phyloP scores from a whole-genome alignment of 2,113 vertebrate species.

The Barbus barbus region DNA sequence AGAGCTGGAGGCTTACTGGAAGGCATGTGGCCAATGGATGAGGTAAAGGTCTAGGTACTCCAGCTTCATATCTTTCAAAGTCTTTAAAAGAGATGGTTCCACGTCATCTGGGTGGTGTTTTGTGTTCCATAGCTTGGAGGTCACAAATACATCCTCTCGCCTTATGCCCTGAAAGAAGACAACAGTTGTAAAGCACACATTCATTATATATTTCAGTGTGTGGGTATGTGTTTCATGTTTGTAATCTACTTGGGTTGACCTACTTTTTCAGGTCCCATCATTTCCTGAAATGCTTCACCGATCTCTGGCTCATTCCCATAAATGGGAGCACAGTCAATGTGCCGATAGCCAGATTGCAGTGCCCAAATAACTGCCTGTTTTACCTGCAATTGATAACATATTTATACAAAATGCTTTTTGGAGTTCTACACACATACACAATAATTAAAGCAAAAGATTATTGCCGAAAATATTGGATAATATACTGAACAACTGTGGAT shows the following conservation, averaged over 20 bases:
- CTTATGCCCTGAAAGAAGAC: constrained; percentile 64
- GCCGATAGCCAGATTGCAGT: constrained; percentile 84
- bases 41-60: constrained; percentile 96
- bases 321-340: constrained; percentile 90
- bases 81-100: constrained; percentile 86
- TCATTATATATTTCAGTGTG: constrained; percentile 30
- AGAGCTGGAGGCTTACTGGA: constrained; percentile 77
- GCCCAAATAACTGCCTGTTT: constrained; percentile 86
- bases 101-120: constrained; percentile 91
- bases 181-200: neutral
- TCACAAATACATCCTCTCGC: constrained; percentile 92
- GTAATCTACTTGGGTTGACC: constrained; percentile 31
- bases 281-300: constrained; percentile 88
- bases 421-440: neutral
- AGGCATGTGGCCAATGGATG: constrained; percentile 95
- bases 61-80: constrained; percentile 86
- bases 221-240: neutral
- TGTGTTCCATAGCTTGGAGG: constrained; percentile 97
- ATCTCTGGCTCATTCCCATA: constrained; percentile 91
- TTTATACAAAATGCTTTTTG: neutral
- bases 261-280: constrained; percentile 82
- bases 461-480: neutral
- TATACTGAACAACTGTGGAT: neutral
- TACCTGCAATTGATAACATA: constrained; percentile 77
- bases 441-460: too few species aligned